Evolutionary conservation across 2,797 vertebrate genomes (phyloP).

Genomic region (Pygocentrus nattereri): DNA sequence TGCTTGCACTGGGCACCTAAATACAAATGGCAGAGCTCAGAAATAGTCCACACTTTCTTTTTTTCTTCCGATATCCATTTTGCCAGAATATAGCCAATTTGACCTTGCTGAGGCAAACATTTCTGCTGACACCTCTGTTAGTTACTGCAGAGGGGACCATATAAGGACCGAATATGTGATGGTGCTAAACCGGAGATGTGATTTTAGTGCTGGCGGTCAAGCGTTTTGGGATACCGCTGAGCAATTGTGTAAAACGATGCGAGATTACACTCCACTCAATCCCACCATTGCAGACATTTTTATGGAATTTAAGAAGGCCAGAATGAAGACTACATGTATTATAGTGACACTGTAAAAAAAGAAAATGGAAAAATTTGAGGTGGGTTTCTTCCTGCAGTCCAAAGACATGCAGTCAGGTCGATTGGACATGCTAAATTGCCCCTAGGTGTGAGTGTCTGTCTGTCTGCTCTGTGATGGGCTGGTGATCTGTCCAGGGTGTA

Average conservation of each 20-base stretch:
- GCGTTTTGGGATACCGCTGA: slow-evolving; percentile 22
- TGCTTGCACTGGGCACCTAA: slow-evolving; percentile 34
- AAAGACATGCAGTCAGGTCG: no score
- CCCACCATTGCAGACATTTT: slow-evolving; percentile 20
- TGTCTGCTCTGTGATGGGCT: no score
- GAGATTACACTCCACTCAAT: slow-evolving; percentile 15
- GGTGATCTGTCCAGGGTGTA: no score
- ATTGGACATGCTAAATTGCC: no score
- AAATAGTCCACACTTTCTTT: not conserved
- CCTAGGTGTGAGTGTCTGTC: no score
- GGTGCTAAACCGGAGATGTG: not conserved
- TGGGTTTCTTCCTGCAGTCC: no score
- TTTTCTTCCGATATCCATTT: not conserved
- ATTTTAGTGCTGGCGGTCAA: slow-evolving; percentile 9
- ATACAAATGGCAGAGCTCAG: not conserved
- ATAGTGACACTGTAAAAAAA: not conserved
- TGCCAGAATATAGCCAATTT: slow-evolving; percentile 7
- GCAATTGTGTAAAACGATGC: not conserved
- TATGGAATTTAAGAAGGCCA: slow-evolving; percentile 5
- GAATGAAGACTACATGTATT: slow-evolving; percentile 6
- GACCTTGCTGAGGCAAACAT: slow-evolving; percentile 21
- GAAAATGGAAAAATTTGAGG: no score
- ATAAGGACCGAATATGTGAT: slow-evolving; percentile 4
- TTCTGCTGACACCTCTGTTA: slow-evolving; percentile 24
- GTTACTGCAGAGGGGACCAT: not conserved